Evolutionary conservation across 2,113 vertebrate species (phyloP).

Genomic region (Notechis scutatus): DNA sequence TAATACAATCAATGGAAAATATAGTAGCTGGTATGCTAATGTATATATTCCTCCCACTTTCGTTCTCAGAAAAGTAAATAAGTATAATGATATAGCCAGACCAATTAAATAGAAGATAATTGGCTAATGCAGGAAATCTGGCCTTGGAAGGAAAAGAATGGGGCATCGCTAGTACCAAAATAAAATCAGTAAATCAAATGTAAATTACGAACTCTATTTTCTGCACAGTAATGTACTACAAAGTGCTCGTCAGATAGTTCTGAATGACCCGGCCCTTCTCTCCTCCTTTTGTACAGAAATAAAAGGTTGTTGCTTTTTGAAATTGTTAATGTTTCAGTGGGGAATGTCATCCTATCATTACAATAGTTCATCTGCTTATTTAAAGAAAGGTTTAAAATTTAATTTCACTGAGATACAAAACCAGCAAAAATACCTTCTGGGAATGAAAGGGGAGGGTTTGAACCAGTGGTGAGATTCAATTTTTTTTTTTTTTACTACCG

Average conservation of each 20-base stretch:
- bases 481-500: too few species aligned
- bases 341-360: background rate
- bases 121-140: background rate
- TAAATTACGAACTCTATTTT: background rate
- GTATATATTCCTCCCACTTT: background rate
- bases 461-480: background rate
- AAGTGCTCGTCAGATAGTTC: background rate
- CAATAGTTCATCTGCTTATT: background rate
- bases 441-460: background rate
- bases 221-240: background rate
- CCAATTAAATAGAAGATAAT: background rate
- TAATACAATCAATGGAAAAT: background rate
- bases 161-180: background rate
- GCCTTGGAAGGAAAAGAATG: background rate
- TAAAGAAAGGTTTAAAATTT: background rate
- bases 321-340: background rate
- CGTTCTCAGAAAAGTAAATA: background rate
- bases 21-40: background rate
- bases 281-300: background rate
- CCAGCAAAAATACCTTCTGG: background rate
- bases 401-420: background rate
- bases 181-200: slow-evolving; percentile 10
- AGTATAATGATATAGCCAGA: background rate
- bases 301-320: background rate
- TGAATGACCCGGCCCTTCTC: background rate